These are phyloP conservation scores for Riparia riparia DNA, from an alignment of 2,113 vertebrate genomes.

Conservation along the genomic window DNA sequence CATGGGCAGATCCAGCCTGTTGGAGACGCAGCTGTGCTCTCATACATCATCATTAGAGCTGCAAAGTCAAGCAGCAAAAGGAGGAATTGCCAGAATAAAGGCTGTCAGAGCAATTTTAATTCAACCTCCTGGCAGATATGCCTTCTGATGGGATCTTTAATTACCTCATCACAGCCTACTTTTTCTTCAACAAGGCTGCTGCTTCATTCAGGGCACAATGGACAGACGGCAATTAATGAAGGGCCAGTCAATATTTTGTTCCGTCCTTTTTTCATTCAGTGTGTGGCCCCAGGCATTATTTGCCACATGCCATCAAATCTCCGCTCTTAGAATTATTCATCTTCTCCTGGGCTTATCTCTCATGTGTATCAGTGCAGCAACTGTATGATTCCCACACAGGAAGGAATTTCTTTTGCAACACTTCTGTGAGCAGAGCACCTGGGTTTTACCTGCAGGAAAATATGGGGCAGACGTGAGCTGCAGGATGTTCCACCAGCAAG, in stretches of 20 bases:
- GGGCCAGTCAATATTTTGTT: slow-evolving; percentile 52
- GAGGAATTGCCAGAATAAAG: slow-evolving; percentile 51
- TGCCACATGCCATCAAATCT: neutral
- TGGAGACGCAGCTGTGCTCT: slow-evolving; percentile 12
- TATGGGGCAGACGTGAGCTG: neutral
- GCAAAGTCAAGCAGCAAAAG: slow-evolving; percentile 37
- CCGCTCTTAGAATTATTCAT: neutral
- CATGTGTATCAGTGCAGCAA: neutral
- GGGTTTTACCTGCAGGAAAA: neutral
- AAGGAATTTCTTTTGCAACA: neutral
- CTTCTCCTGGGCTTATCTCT: neutral
- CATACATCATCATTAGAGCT: slow-evolving; percentile 61
- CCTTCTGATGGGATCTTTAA: slow-evolving; percentile 55
- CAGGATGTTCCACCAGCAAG: neutral
- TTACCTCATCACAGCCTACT: slow-evolving; percentile 59
- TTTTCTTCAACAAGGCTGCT: slow-evolving; percentile 38
- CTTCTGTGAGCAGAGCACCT: neutral
- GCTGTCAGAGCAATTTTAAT: slow-evolving; percentile 61
- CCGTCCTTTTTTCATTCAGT: neutral
- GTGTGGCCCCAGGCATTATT: slow-evolving; percentile 21
- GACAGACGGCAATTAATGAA: neutral
- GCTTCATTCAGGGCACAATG: slow-evolving; percentile 11
- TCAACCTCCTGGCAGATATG: slow-evolving; percentile 34
- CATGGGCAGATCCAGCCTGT: neutral
- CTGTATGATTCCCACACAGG: neutral